These are phyloP conservation scores for Gallinago paraguaiae DNA, from an alignment of 2,113 vertebrate species.

Conservation along the genomic window DNA sequence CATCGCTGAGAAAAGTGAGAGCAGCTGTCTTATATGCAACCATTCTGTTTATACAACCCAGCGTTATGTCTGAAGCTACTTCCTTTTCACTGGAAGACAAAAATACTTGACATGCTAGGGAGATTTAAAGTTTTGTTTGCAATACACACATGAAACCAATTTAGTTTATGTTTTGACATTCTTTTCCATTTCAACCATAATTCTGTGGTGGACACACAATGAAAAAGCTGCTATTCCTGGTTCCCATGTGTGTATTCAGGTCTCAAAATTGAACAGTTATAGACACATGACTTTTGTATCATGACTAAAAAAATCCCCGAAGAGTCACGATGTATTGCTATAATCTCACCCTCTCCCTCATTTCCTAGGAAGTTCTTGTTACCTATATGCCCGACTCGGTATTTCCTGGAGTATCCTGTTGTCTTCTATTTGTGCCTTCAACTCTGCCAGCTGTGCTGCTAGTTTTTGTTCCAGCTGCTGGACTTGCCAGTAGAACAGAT, in stretches of 20 bases:
- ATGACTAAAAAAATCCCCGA: not conserved
- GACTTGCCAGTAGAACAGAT: slow-evolving; percentile 72
- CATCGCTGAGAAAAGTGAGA: not conserved
- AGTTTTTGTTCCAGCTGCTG: slow-evolving; percentile 78
- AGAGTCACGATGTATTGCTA: not conserved
- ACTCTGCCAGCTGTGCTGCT: slow-evolving; percentile 60
- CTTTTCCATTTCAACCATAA: not conserved
- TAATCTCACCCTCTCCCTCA: not conserved
- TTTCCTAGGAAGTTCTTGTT: not conserved
- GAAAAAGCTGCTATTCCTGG: not conserved
- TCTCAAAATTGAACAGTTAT: not conserved
- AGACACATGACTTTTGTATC: not conserved
- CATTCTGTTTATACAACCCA: not conserved
- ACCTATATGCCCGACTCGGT: slow-evolving; percentile 60
- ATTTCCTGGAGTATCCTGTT: slow-evolving; percentile 16
- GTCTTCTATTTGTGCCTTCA: slow-evolving; percentile 72
- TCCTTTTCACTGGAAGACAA: not conserved
- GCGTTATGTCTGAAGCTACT: not conserved
- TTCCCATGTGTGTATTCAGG: not conserved
- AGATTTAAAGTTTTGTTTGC: not conserved
- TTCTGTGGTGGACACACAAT: not conserved
- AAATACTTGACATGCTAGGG: not conserved
- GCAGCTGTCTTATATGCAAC: not conserved
- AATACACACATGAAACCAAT: not conserved
- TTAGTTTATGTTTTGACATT: not conserved